Percentiles rank a stretch among this genome's conserved stretches.
These are phyloP conservation scores for Acanthopagrus latus DNA, from an alignment of 2,797 vertebrate species.

Conservation along the genomic window DNA sequence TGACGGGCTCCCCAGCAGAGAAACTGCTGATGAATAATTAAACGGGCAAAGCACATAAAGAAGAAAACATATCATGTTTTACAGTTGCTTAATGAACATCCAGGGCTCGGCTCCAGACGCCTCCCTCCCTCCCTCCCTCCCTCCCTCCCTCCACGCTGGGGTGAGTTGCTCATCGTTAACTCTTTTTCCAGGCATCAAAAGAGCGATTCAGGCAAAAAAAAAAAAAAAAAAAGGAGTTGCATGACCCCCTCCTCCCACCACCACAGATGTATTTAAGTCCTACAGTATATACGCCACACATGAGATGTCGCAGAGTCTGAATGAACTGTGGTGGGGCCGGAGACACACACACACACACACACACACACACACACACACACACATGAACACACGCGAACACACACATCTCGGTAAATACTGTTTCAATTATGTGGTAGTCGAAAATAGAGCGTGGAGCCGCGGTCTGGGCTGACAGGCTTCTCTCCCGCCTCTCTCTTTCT, in stretches of 20 bases:
- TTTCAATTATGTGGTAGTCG: conserved; percentile 94
- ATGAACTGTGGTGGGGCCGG: conserved; percentile 68
- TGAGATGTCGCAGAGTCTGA: conserved; percentile 73
- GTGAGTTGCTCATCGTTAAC: conserved; percentile 58
- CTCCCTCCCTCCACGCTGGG: neutral
- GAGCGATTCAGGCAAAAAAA: conserved; percentile 57
- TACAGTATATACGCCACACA: conserved; percentile 74
- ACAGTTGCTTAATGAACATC: conserved; percentile 72
- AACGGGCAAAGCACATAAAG: conserved; percentile 63
- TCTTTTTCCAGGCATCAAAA: conserved; percentile 77
- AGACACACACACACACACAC: conserved; percentile 19
- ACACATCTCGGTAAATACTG: conserved; percentile 87
- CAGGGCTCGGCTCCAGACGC: conserved; percentile 56
- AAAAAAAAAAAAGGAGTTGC: conserved; percentile 27
- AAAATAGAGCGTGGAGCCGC: conserved; percentile 91
- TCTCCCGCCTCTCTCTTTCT: conserved; percentile 21
- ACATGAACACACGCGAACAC: conserved; percentile 21
- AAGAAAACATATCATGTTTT: conserved; percentile 69
- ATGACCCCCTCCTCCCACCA: conserved; percentile 33
- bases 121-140: conserved; percentile 18
- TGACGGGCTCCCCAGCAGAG: conserved; percentile 22
- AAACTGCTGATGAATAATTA: conserved; percentile 72
- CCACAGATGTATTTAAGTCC: conserved; percentile 69
- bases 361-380: neutral
- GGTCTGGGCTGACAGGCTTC: conserved; percentile 84